A percentile compares a stretch with the other conserved stretches of the same genome.
These are phyloP conservation scores for Chirona hameri DNA, from an alignment of 2,888 invertebrate genomes.

Conservation along the genomic window DNA sequence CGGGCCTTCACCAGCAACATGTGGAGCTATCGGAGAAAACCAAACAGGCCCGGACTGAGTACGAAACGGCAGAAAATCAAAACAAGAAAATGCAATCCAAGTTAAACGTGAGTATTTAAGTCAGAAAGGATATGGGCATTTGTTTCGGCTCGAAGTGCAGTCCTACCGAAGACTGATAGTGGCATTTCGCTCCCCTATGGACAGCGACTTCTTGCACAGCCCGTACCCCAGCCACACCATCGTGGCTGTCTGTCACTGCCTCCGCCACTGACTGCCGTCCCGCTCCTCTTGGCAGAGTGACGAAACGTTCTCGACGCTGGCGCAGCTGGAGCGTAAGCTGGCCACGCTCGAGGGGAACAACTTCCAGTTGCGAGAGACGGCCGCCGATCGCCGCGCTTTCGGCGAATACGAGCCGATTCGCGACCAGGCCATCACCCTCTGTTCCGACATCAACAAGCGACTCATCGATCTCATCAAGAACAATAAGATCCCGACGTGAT, in stretches of 20 bases:
- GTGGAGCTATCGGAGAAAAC: not conserved
- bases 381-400: constrained; percentile 1
- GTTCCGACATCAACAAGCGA: not conserved
- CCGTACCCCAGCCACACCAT: no score
- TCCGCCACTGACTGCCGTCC: not conserved
- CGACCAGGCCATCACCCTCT: not conserved
- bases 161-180: no score
- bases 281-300: not conserved
- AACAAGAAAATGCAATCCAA: not conserved
- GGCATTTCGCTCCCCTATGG: no score
- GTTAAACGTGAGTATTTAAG: not conserved
- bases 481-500: not conserved
- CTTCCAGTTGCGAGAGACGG: not conserved
- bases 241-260: no score
- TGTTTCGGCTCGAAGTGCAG: no score
- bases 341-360: not conserved
- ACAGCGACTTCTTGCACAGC: no score
- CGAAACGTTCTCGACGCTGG: constrained; percentile 12
- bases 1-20: not conserved
- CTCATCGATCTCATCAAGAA: constrained; percentile 40
- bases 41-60: not conserved
- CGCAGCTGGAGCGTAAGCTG: not conserved
- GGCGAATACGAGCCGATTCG: constrained; percentile 24
- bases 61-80: not conserved
- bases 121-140: no score